These are phyloP conservation scores for Drosophila pseudoananassae DNA, from an alignment of 1,140 invertebrate species.

Conservation along the genomic window DNA sequence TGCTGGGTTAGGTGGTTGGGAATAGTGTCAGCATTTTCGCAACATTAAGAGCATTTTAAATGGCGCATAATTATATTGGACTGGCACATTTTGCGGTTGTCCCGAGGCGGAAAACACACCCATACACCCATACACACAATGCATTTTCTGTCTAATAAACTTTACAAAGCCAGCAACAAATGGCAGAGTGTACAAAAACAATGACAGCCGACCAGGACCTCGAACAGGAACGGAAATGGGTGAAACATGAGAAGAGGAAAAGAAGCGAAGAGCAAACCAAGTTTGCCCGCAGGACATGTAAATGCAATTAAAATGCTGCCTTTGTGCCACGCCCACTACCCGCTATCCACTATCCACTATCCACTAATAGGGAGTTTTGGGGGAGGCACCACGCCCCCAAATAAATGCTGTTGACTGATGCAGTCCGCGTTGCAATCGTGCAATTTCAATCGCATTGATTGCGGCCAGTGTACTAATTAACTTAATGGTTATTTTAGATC, in stretches of 20 bases:
- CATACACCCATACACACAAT: constrained; percentile 18
- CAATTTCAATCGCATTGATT: constrained; percentile 61
- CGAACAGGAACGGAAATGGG: constrained; percentile 2
- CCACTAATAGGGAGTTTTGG: too few relatives aligned
- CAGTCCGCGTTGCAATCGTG: constrained; percentile 54
- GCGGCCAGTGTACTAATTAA: constrained; percentile 64
- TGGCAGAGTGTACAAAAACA: constrained; percentile 38
- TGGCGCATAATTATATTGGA: constrained; percentile 78
- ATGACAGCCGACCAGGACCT: constrained; percentile 11
- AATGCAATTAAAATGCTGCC: constrained; percentile 74
- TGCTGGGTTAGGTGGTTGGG: neutral
- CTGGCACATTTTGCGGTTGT: constrained; percentile 66
- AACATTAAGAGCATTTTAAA: constrained; percentile 78
- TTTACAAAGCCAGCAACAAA: constrained; percentile 54
- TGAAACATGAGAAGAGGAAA: constrained; percentile 6
- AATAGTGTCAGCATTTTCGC: constrained; percentile 25
- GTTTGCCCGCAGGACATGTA: constrained; percentile 75
- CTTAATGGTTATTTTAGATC: constrained; percentile 55
- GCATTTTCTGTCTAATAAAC: constrained; percentile 75
- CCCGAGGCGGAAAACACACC: constrained; percentile 46
- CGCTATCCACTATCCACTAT: too few relatives aligned
- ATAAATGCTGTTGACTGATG: constrained; percentile 61
- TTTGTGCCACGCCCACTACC: constrained; percentile 33
- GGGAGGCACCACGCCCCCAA: neutral
- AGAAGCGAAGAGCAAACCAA: constrained; percentile 53